These are phyloP conservation scores for Salvelinus alpinus DNA, from an alignment of 2,113 vertebrate genomes.

Conservation along the genomic window DNA sequence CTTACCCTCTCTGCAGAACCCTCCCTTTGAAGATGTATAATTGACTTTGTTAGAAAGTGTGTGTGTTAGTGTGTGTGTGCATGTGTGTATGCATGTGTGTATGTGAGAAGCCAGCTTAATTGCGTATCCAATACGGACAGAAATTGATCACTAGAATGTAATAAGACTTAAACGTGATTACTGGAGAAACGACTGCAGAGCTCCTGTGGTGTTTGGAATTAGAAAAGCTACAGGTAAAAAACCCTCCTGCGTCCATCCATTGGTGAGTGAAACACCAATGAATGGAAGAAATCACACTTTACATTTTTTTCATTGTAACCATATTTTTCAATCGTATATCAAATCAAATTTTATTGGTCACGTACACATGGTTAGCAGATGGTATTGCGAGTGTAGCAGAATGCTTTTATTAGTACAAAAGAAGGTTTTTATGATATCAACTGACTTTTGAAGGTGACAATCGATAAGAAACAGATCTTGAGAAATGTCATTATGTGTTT, in stretches of 20 bases:
- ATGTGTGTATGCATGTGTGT: too few relatives aligned
- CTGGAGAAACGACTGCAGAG: slow-evolving; percentile 39
- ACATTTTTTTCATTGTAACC: slow-evolving; percentile 20
- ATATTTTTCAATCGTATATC: slow-evolving; percentile 8
- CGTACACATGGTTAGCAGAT: too few relatives aligned
- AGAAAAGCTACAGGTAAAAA: slow-evolving; percentile 62
- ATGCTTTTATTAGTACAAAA: not conserved
- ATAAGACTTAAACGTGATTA: slow-evolving; percentile 59
- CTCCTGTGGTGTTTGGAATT: slow-evolving; percentile 56
- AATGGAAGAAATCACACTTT: slow-evolving; percentile 8
- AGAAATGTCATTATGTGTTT: too few relatives aligned
- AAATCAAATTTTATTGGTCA: too few relatives aligned
- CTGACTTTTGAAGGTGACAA: too few relatives aligned
- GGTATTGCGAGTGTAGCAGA: too few relatives aligned
- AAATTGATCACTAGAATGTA: slow-evolving; percentile 65
- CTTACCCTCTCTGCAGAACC: slow-evolving; percentile 24
- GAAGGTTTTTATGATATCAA: not conserved
- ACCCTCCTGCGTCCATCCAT: slow-evolving; percentile 52
- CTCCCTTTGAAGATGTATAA: slow-evolving; percentile 48
- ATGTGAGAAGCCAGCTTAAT: slow-evolving; percentile 57
- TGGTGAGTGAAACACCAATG: slow-evolving; percentile 40
- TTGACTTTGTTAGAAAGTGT: slow-evolving; percentile 20
- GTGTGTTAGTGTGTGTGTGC: too few relatives aligned
- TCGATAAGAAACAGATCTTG: too few relatives aligned
- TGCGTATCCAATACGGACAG: slow-evolving; percentile 58